Evolutionary conservation across 2,888 invertebrate genomes (phyloP).

Genomic region (Phyllotreta cruciferae): DNA sequence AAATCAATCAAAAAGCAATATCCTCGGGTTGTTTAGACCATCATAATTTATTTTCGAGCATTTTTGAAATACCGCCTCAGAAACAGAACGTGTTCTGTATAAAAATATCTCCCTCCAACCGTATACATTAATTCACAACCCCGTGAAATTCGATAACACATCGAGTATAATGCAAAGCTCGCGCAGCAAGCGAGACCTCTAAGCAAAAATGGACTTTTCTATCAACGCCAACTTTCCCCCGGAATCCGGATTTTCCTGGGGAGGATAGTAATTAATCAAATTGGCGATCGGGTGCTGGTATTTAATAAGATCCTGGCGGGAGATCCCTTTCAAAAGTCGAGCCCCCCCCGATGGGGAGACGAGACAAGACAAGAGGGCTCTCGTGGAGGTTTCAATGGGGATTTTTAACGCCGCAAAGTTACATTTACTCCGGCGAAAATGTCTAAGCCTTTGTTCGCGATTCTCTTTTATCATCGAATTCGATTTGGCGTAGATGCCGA

Average conservation of each 20-base stretch:
- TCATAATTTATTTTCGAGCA: too few relatives aligned
- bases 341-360: neutral
- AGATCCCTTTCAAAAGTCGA: constrained; percentile 20
- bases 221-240: neutral
- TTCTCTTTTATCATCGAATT: constrained; percentile 21
- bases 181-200: too few relatives aligned
- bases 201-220: constrained; percentile 3
- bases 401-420: constrained; percentile 22
- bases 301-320: constrained; percentile 26
- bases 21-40: too few relatives aligned
- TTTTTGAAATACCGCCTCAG: too few relatives aligned
- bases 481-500: constrained; percentile 3
- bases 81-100: too few relatives aligned
- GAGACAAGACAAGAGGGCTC: constrained; percentile 16
- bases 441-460: constrained; percentile 12
- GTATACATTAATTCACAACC: too few relatives aligned
- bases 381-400: constrained; percentile 13
- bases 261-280: constrained; percentile 29
- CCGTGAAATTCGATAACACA: too few relatives aligned
- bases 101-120: too few relatives aligned
- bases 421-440: constrained; percentile 18
- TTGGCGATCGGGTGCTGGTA: constrained; percentile 22
- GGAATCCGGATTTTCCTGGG: constrained; percentile 12
- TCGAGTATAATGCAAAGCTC: too few relatives aligned
- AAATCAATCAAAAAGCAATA: too few relatives aligned